Evolutionary conservation across 2,113 vertebrate species (phyloP).

Genomic region (Phrynocephalus versicolor): DNA sequence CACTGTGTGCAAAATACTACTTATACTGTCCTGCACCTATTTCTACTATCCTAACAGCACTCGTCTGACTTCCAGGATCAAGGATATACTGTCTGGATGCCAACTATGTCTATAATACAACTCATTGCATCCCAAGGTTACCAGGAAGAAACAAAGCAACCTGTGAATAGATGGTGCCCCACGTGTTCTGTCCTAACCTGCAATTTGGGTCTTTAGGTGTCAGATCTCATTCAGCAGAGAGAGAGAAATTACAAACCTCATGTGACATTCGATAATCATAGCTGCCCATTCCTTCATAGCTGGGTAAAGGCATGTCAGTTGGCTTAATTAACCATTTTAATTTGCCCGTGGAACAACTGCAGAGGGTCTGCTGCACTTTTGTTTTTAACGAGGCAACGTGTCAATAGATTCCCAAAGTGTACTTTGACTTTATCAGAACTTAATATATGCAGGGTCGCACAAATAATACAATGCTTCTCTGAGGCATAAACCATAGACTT

Average conservation of each 20-base stretch:
- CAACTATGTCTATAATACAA: background rate
- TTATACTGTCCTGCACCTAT: background rate
- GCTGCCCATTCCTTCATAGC: conserved; percentile 21
- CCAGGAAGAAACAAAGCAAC: background rate
- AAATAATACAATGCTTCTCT: conserved; percentile 27
- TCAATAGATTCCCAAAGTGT: conserved; percentile 28
- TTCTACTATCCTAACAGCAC: background rate
- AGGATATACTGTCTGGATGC: background rate
- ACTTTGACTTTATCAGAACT: conserved; percentile 26
- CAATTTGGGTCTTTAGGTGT: conserved; percentile 7
- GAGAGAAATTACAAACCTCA: conserved; percentile 18
- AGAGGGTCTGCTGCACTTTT: background rate
- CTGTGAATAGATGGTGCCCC: background rate
- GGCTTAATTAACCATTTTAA: conserved; percentile 26
- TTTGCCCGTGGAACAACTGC: background rate
- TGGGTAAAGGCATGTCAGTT: conserved; percentile 25
- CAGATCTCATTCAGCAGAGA: conserved; percentile 24
- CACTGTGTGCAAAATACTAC: background rate
- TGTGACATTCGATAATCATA: conserved; percentile 27
- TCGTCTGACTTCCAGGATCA: background rate
- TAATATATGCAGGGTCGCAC: conserved; percentile 1
- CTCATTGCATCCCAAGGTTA: background rate
- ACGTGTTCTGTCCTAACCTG: background rate
- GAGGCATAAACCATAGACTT: conserved; percentile 28
- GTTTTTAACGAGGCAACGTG: conserved; percentile 43